These are phyloP conservation scores for Dolichoris vasculosae DNA, from an alignment of 1,140 invertebrate species.

Conservation along the genomic window DNA sequence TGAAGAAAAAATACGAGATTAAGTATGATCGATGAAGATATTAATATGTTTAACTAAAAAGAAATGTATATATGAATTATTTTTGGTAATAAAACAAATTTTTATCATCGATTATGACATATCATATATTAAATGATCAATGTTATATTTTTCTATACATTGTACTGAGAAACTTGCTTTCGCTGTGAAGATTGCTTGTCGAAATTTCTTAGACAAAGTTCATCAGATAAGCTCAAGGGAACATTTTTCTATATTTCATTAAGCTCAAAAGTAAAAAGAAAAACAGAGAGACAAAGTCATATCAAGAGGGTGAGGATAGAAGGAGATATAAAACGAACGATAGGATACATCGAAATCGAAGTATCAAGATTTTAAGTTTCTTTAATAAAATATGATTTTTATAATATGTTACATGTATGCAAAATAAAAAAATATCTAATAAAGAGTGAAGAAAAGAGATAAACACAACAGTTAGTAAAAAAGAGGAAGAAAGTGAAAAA, in stretches of 20 bases:
- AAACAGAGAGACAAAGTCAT: too few relatives aligned
- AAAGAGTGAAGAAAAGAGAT: conserved; percentile 22
- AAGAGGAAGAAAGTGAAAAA: too few relatives aligned
- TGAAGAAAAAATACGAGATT: not conserved
- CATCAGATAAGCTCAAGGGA: not conserved
- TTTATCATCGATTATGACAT: not conserved
- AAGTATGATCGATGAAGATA: conserved; percentile 2
- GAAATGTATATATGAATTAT: not conserved
- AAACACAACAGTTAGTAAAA: not conserved
- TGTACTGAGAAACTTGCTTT: not conserved
- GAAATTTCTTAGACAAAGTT: conserved; percentile 40
- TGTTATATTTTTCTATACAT: not conserved
- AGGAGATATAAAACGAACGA: too few relatives aligned
- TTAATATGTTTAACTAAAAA: not conserved
- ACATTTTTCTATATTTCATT: conserved; percentile 21
- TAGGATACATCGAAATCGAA: too few relatives aligned
- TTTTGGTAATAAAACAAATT: not conserved
- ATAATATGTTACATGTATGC: not conserved
- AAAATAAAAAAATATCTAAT: not conserved
- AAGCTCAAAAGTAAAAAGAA: conserved; percentile 50
- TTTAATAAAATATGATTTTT: not conserved
- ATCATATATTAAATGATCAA: not conserved
- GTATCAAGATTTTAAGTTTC: not conserved
- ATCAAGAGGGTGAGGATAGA: not conserved
- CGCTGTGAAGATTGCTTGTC: not conserved